Percentiles rank a stretch among this genome's conserved stretches.
Evolutionary conservation across 2,113 vertebrate species (phyloP).

Genomic region (Hipposideros armiger): DNA sequence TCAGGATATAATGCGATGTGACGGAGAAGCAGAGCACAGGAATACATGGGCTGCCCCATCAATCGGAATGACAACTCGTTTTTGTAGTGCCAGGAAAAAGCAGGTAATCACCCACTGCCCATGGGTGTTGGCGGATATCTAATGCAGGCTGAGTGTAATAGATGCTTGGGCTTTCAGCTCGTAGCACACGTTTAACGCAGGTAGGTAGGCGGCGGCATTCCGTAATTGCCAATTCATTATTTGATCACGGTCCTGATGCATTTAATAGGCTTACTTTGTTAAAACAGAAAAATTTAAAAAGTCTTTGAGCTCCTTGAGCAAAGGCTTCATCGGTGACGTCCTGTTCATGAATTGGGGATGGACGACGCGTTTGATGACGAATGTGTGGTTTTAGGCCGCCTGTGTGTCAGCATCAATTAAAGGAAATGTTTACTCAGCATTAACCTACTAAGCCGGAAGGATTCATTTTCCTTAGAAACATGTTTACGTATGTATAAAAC

Average conservation of each 20-base stretch:
- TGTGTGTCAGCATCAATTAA: not conserved
- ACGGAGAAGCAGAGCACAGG: not conserved
- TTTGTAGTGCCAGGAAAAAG: not conserved
- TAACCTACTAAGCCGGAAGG: not conserved
- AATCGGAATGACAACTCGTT: not conserved
- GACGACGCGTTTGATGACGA: not conserved
- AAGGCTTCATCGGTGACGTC: not conserved
- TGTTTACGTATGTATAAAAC: not conserved
- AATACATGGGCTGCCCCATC: not conserved
- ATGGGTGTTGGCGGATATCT: not conserved
- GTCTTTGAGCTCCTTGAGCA: not conserved
- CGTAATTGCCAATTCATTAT: constrained; percentile 47
- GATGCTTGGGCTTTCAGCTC: not conserved
- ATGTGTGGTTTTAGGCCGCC: not conserved
- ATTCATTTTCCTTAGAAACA: not conserved
- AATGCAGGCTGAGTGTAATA: not conserved
- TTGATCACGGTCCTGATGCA: not conserved
- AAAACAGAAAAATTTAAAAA: not conserved
- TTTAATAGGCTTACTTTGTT: not conserved
- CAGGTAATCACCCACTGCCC: constrained; percentile 24
- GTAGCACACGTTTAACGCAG: not conserved
- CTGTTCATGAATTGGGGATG: not conserved
- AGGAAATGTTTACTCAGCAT: not conserved
- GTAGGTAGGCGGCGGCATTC: not conserved
- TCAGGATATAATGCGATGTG: constrained; percentile 5